Percentiles rank a stretch among this genome's conserved stretches.
phyloP scores from a whole-genome alignment of 2,113 vertebrate genomes.

The Capreolus pygargus region DNA sequence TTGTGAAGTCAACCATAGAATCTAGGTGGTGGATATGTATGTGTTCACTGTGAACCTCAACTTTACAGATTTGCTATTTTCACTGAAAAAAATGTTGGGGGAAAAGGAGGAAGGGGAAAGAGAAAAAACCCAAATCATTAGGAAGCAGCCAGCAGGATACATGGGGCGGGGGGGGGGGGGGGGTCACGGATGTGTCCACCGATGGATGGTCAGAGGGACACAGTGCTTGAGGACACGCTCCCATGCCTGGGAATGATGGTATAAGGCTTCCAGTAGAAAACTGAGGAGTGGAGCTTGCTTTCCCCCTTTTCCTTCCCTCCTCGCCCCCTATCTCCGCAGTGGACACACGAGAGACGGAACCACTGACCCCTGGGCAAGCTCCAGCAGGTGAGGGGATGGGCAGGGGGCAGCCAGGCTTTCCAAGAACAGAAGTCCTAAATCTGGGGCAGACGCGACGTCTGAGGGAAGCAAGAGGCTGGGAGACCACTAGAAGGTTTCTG shows the following conservation, averaged over 20 bases:
- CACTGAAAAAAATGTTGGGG: neutral
- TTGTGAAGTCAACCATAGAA: neutral
- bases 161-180: fast-evolving
- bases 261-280: neutral
- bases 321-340: neutral
- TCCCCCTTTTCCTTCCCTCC: neutral
- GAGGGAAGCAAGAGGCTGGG: neutral
- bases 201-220: neutral
- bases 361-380: neutral
- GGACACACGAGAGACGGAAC: neutral
- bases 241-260: neutral
- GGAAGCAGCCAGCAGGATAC: neutral
- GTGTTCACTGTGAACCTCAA: neutral
- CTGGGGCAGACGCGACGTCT: neutral
- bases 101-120: neutral
- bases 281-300: neutral
- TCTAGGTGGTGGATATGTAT: neutral
- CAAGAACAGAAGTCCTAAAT: neutral
- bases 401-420: neutral
- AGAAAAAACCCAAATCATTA: too few species aligned
- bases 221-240: too few species aligned
- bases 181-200: fast-evolving
- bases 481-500: neutral
- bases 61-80: neutral
- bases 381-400: neutral